phyloP scores from a whole-genome alignment of 2,888 invertebrate genomes.

The Hesperia comma region DNA sequence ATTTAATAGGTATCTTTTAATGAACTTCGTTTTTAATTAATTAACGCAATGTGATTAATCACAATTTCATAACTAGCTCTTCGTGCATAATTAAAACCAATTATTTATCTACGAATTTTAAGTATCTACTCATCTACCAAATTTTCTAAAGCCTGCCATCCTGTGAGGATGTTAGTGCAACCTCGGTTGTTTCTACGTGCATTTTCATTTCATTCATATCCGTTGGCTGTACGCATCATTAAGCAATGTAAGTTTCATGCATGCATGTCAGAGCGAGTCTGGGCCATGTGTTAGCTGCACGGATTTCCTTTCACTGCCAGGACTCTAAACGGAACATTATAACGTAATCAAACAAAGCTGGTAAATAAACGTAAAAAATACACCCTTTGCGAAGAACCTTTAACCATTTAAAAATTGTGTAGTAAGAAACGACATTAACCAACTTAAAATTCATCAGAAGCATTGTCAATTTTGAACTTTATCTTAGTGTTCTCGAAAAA shows the following conservation, averaged over 20 bases:
- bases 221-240: conserved; percentile 33
- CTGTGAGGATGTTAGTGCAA: conserved; percentile 28
- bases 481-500: too few species aligned
- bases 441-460: background rate
- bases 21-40: too few species aligned
- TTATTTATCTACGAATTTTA: too few species aligned
- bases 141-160: background rate
- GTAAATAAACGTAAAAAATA: background rate
- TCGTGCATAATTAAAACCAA: too few species aligned
- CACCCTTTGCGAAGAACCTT: background rate
- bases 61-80: too few species aligned
- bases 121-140: too few species aligned
- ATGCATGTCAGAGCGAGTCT: conserved; percentile 8
- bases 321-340: conserved; percentile 22
- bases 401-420: too few species aligned
- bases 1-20: too few species aligned
- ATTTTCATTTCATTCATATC: conserved; percentile 37
- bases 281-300: conserved; percentile 29
- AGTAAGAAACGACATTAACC: background rate
- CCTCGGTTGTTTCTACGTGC: conserved; percentile 18
- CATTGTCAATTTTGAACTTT: too few species aligned
- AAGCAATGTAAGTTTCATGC: conserved; percentile 24
- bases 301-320: conserved; percentile 35
- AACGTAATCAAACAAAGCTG: background rate
- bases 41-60: too few species aligned